Base-by-base conservation (phyloP, 2,113 vertebrate genomes). In the Ceyx melanurus region DNA sequence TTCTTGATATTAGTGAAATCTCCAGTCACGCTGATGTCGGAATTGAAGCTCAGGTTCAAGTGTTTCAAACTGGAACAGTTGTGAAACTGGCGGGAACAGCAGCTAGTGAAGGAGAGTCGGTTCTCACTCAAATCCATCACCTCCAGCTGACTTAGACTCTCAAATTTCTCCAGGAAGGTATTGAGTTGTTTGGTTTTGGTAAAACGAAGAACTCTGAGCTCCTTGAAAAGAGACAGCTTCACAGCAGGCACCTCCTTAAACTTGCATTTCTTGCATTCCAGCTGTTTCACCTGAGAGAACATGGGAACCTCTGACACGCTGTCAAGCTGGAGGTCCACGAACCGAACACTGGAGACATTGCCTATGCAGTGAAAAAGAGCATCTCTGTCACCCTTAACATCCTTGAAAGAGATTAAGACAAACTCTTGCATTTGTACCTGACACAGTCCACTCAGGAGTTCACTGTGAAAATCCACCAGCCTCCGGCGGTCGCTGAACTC, bases 31-130 rank as follows among this genome's bases (percentile, higher is more conserved):
- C 6, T 58, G 66, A 98, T 97, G 7, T 85, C 5, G 5, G 46
- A 58, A 75, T 98, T 98, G 92, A 91, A 97, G 74, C 98, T 98
- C 45, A 98, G 64, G 62, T 98, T 97, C 91, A 98, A 94, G 31
- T 96, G 20, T 37, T 89, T 97, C 73, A 98, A 89, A 17, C 75
- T 96, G 29, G 74, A 66, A 85, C 94, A 92, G 1, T 71, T 50
- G 1, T 0, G 37, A 35, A 94, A 75, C 13, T 1, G 2, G 2
- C 0, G 2, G 46, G 90, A 82, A 68, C 98, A 98, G 82, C 97
- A 97, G 1, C 26, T 0, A 3, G 35, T 50, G 16, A 97, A 87
- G 48, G 37, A 92, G 51, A 98, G 80, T 2, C 26, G 15, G 53
- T 98, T 98, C 70, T 77, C 33, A 86, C 97, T 98, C 68, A 98